Conservation (phyloP, 37 sponge, comb jelly and placozoan genomes). For the Oopsacas minuta region DNA sequence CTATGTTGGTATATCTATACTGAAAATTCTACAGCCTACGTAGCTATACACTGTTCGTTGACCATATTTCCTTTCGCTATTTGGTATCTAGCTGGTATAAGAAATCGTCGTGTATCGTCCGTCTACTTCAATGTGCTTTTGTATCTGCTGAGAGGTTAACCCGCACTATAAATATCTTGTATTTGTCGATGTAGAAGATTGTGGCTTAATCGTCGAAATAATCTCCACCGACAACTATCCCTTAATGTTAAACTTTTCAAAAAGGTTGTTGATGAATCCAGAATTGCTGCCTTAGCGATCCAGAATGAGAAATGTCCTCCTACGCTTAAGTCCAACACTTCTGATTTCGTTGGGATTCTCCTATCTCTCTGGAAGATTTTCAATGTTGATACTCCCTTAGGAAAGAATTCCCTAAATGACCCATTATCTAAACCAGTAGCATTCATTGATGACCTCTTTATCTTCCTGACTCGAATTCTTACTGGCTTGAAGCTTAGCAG, state of each 20-base stretch:
- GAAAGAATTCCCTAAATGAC: not conserved
- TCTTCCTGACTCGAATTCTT: not conserved
- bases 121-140: not conserved
- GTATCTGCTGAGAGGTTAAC: not conserved
- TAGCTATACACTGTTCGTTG: too few relatives aligned
- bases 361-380: not conserved
- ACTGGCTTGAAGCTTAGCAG: not conserved
- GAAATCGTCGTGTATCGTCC: not conserved
- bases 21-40: too few relatives aligned
- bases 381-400: not conserved
- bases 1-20: too few relatives aligned
- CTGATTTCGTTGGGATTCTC: not conserved
- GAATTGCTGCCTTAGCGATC: not conserved
- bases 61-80: too few relatives aligned
- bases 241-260: not conserved
- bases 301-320: not conserved
- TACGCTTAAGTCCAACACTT: not conserved
- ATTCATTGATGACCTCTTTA: not conserved
- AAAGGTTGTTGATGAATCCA: not conserved
- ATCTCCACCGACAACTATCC: conserved; percentile 14
- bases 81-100: not conserved
- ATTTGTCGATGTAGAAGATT: not conserved
- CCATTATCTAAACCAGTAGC: not conserved
- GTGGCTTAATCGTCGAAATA: not conserved
- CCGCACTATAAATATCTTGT: not conserved